phyloP scores from a whole-genome alignment of 2,888 invertebrate genomes.

The Cheiracanthium punctorium region DNA sequence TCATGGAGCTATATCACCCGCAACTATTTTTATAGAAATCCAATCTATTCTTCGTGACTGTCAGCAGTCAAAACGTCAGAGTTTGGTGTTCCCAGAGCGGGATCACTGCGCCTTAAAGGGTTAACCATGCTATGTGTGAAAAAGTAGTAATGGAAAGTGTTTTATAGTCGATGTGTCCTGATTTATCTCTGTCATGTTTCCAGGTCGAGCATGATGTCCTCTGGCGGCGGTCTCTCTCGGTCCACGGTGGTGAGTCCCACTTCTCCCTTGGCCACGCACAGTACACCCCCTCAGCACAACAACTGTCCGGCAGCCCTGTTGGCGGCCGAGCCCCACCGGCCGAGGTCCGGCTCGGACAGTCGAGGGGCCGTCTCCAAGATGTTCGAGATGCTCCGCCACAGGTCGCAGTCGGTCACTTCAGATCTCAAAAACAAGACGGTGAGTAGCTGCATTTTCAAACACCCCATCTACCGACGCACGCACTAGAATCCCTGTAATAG shows the following conservation, averaged over 20 bases:
- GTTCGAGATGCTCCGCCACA: constrained; percentile 90
- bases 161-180: no score
- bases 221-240: constrained; percentile 32
- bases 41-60: no score
- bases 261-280: constrained; percentile 57
- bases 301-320: background rate
- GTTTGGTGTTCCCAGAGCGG: no score
- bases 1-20: no score
- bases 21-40: no score
- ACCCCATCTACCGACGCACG: no score
- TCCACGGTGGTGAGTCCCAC: constrained; percentile 59
- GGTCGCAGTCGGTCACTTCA: constrained; percentile 83
- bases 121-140: no score
- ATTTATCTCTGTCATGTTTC: no score
- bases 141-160: no score
- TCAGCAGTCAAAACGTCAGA: no score
- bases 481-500: no score
- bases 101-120: no score
- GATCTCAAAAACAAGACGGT: constrained; percentile 82
- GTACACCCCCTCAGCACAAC: constrained; percentile 36
- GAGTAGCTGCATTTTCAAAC: constrained; percentile 15
- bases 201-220: constrained; percentile 56
- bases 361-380: constrained; percentile 88
- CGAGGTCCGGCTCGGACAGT: constrained; percentile 79
- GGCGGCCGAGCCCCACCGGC: constrained; percentile 44